These are phyloP conservation scores for Pygocentrus nattereri DNA, from an alignment of 2,797 vertebrate species.

Conservation along the genomic window DNA sequence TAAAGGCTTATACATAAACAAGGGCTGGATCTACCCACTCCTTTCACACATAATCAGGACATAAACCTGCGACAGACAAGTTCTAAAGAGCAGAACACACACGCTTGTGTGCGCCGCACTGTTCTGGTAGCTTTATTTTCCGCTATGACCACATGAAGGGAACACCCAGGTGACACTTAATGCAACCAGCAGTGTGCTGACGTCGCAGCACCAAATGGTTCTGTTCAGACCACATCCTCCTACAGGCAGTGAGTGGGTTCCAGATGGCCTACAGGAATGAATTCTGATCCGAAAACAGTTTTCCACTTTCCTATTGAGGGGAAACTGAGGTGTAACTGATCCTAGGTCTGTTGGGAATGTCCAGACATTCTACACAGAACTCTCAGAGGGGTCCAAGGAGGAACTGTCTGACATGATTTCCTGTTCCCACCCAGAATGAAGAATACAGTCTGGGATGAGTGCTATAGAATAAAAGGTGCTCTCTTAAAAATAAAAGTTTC, in stretches of 20 bases:
- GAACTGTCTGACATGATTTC: constrained; percentile 45
- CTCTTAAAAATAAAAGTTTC: background rate
- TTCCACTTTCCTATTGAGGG: background rate
- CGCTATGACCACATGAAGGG: constrained; percentile 72
- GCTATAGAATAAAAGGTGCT: background rate
- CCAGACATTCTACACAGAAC: constrained; percentile 39
- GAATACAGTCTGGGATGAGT: background rate
- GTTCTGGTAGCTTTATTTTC: constrained; percentile 71
- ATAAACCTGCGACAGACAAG: constrained; percentile 62
- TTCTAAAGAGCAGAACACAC: constrained; percentile 63
- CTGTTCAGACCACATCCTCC: constrained; percentile 66
- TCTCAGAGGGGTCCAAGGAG: constrained; percentile 34
- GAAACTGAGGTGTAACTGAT: constrained; percentile 18
- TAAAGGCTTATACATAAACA: constrained; percentile 69
- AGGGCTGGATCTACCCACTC: constrained; percentile 69
- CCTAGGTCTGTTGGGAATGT: constrained; percentile 55
- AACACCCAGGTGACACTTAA: constrained; percentile 72
- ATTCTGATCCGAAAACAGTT: constrained; percentile 39
- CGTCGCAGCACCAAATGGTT: constrained; percentile 60
- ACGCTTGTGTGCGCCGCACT: constrained; percentile 44
- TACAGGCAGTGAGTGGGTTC: constrained; percentile 49
- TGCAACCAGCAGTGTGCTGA: constrained; percentile 62
- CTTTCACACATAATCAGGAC: constrained; percentile 69
- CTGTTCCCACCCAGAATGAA: background rate
- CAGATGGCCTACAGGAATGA: constrained; percentile 56